Base-by-base conservation (phyloP, 2,113 vertebrate species). In the Sylvietta virens region DNA sequence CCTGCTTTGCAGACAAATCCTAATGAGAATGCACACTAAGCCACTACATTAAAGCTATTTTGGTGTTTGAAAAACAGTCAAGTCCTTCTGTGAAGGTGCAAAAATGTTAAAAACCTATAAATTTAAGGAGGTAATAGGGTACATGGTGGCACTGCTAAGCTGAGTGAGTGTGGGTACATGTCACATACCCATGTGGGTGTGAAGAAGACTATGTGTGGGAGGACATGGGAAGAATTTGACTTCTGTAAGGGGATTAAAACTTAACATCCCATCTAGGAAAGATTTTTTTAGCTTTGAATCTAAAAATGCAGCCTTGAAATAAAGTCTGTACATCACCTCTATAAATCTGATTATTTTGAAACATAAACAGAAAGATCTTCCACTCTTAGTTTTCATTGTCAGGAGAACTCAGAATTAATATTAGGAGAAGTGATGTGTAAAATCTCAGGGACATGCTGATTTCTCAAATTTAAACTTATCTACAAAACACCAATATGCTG, bases 31-130 rank as follows among this genome's bases (percentile, higher is more conserved):
- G n/a, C 37, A 48, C 24, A 9, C 40, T 74, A 89, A 70, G 73
- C 56, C 30, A 35, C 42, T 50, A 47, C 26, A 50, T 64, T 54
- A 61, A 70, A 94, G 79, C 70, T 88, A 57, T 89, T 88, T 66
- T 3, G 4, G 72, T 57, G 35, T 60, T 88, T 82, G 64, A 56
- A 33, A 58, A 90, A 91, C 64, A 90, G 72, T 89, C 23, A 71
- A 61, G 37, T 78, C 69, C 23, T 88, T 67, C 79, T 94, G 28
- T 51, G 71, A 81, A 95, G 53, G 48, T 92, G 71, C 82, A 90
- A 92, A 78, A 28, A 72, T 69, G 81, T 92, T 84, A 74, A 90
- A 95, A 92, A 79, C 88, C 45, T 77, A 95, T 62, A 90, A 85
- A 84, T 66, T 66, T 57, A 94, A 88, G 64, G 57, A 78, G 31